Evolutionary conservation across 1,140 invertebrate species (phyloP), one percentile per base, ranked within the genome.

Genomic region (Anagrus nilaparvatae): DNA sequence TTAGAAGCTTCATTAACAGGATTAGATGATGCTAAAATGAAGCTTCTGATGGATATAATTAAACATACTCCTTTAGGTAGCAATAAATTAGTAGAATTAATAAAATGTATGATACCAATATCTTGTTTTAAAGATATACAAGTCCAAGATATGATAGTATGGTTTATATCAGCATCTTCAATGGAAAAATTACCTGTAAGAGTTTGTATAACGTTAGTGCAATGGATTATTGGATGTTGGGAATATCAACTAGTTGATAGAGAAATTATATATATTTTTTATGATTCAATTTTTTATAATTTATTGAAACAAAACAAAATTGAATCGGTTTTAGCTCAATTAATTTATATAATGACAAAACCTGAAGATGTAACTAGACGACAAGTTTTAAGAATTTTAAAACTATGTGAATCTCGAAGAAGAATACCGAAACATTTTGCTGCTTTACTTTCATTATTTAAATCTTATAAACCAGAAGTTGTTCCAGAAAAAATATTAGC

Each of bases 391-490:
- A 50, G 58, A 46, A 30, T 68, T 16, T 43, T 63, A 13, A 30
- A 27, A 23, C 19, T 59, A 4, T 53, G 55, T 4, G 10, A 46
- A 18, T 45, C 36, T 35, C 50, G 49, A 17, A 35, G 38, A 14
- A 59, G 45, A 33, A 43, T 50, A 17, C 55, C 34, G 25, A 62
- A 52, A 36, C 53, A 64, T 36, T 47, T 66, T 4, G 56, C 40
- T 35, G 62, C 59, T 5, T 50, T 69, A 35, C 46, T 69, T 13
- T 65, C 54, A 55, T 59, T 69, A 29, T 70, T 61, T 37, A 70
- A 70, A 42, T 65, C 63, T 1, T 70, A 65, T 25, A 70, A 65
- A 47, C 65, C 67, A 17, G 65, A 69, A 46, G 53, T 61, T 32
- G 67, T 70, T 0, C 66, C 66, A 14, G 66, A 70, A 41, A 60